These are phyloP conservation scores for Torymus texanus DNA, from an alignment of 2,888 invertebrate species.

Conservation along the genomic window DNA sequence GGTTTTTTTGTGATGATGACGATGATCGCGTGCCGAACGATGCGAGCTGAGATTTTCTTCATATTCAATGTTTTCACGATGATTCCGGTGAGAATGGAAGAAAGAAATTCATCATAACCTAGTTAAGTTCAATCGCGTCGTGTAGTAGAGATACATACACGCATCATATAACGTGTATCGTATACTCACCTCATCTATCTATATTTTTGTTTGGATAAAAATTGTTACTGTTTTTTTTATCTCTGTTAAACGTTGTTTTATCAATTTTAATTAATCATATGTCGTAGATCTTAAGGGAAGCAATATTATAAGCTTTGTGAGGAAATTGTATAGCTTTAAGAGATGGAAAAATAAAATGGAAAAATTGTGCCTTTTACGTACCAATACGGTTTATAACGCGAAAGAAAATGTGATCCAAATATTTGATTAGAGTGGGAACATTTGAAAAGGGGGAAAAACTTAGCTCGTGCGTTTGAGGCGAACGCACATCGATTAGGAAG, in stretches of 20 bases:
- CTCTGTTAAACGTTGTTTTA: neutral
- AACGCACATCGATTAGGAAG: constrained; percentile 15
- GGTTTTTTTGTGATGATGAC: constrained; percentile 33
- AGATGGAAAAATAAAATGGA: neutral
- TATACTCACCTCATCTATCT: neutral
- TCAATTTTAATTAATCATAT: constrained; percentile 6
- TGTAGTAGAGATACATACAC: too few species aligned
- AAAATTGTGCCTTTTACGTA: constrained; percentile 56
- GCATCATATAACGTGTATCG: neutral
- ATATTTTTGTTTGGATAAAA: neutral
- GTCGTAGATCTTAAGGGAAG: constrained; percentile 30
- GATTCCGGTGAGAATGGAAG: constrained; percentile 10
- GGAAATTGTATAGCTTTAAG: constrained; percentile 51
- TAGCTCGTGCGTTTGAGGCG: constrained; percentile 29
- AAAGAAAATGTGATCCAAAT: too few species aligned
- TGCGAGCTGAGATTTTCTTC: constrained; percentile 33
- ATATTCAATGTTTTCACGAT: constrained; percentile 22
- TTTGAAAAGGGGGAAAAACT: constrained; percentile 26
- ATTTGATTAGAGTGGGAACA: neutral
- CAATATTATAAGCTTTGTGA: constrained; percentile 38
- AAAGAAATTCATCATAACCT: neutral
- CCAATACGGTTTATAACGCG: constrained; percentile 25
- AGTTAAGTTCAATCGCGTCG: too few species aligned
- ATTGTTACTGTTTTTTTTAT: constrained; percentile 7
- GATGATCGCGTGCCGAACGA: constrained; percentile 15